Conservation (phyloP, 1,140 invertebrate genomes). For the Heliconius hewitsoni region DNA sequence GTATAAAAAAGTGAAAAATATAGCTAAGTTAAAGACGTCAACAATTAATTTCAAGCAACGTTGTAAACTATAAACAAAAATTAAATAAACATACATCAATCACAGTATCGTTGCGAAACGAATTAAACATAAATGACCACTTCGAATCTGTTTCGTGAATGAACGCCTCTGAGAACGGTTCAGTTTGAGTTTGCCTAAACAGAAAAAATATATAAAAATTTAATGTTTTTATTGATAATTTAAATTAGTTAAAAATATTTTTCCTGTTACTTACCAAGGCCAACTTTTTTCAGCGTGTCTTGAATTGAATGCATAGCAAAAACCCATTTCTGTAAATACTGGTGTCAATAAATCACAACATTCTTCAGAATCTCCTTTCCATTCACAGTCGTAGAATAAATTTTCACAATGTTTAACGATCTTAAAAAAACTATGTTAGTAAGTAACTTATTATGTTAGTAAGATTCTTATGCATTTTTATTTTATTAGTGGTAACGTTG, state of each 20-base stretch:
- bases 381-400: constrained; percentile 82
- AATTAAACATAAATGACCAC: constrained; percentile 83
- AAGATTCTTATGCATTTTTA: no score
- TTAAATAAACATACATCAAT: constrained; percentile 70
- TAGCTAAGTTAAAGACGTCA: no score
- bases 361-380: constrained; percentile 83
- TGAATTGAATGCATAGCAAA: constrained; percentile 87
- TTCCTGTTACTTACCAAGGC: constrained; percentile 72
- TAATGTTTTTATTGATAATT: not conserved
- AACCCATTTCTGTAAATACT: constrained; percentile 86
- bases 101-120: constrained; percentile 72
- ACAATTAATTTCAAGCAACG: no score
- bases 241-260: not conserved
- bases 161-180: constrained; percentile 78
- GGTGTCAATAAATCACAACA: constrained; percentile 84
- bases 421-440: constrained; percentile 9
- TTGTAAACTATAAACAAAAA: not conserved
- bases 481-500: no score
- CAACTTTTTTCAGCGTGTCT: constrained; percentile 78
- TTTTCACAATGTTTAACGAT: constrained; percentile 80
- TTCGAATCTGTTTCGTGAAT: constrained; percentile 85
- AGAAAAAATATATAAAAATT: not conserved
- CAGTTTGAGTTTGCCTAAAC: constrained; percentile 66
- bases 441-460: no score
- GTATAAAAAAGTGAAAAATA: no score